Evolutionary conservation across 2,113 vertebrate species (phyloP).

Genomic region (Gadus macrocephalus): DNA sequence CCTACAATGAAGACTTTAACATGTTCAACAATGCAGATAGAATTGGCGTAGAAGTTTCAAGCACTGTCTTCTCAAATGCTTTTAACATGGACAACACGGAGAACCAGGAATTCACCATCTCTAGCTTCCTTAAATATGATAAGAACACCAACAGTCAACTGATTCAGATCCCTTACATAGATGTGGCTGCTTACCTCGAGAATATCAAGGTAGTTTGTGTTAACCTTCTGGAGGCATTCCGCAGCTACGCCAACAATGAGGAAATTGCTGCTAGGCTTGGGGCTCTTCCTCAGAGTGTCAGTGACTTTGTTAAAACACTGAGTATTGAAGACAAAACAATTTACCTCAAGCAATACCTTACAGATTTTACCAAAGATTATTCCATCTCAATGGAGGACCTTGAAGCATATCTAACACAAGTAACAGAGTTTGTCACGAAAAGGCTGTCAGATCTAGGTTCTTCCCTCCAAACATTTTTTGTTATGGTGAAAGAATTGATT

Average conservation of each 20-base stretch:
- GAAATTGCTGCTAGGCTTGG: conserved; percentile 69
- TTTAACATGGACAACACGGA: conserved; percentile 53
- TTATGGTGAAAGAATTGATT: conserved; percentile 68
- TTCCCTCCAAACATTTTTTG: conserved; percentile 61
- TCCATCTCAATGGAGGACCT: conserved; percentile 75
- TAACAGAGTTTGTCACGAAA: conserved; percentile 55
- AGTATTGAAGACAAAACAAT: conserved; percentile 69
- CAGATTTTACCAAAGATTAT: conserved; percentile 68
- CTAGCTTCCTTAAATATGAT: conserved; percentile 85
- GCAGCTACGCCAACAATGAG: conserved; percentile 67
- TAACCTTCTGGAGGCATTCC: conserved; percentile 64
- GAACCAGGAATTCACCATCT: conserved; percentile 80
- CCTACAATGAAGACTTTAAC: conserved; percentile 76
- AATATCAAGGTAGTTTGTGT: conserved; percentile 67
- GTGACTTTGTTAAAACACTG: conserved; percentile 70
- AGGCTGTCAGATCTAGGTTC: conserved; percentile 61
- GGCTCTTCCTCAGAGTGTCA: conserved; percentile 69
- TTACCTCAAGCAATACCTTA: conserved; percentile 71
- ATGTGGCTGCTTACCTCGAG: conserved; percentile 76
- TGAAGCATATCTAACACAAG: conserved; percentile 64
- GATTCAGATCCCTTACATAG: conserved; percentile 79
- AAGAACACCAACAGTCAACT: conserved; percentile 81
- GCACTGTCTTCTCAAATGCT: conserved; percentile 72
- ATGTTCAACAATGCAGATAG: conserved; percentile 80
- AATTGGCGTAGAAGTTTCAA: conserved; percentile 74